phyloP scores from a whole-genome alignment of 1,140 invertebrate genomes.

The Drosophila athabasca region DNA sequence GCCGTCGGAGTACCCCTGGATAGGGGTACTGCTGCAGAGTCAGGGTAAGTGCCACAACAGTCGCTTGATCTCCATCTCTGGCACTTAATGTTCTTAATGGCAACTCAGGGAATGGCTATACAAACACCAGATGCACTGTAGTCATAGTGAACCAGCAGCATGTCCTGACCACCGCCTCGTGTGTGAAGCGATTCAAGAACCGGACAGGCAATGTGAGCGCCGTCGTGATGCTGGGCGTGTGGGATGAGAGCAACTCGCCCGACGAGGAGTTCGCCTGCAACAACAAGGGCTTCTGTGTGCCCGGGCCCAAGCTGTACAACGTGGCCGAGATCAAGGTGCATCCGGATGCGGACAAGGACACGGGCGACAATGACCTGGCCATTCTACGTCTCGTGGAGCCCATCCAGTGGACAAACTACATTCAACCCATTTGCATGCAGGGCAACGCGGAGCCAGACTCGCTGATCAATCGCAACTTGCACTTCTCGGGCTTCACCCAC shows the following conservation, averaged over 20 bases:
- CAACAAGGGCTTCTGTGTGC: constrained; percentile 59
- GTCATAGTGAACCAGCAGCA: constrained; percentile 46
- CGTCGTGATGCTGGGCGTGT: constrained; percentile 50
- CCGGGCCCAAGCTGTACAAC: constrained; percentile 24
- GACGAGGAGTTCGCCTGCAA: constrained; percentile 46
- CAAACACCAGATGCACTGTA: constrained; percentile 37
- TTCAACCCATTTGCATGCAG: constrained; percentile 55
- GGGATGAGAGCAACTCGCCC: constrained; percentile 23
- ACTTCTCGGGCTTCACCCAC: constrained; percentile 49
- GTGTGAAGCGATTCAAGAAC: constrained; percentile 35
- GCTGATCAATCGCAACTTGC: constrained; percentile 44
- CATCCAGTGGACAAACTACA: constrained; percentile 34
- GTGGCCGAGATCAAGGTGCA: constrained; percentile 47
- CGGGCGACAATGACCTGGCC: constrained; percentile 55
- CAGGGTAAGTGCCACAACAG: constrained; percentile 18
- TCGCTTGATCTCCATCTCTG: too few relatives aligned
- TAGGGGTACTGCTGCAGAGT: constrained; percentile 40
- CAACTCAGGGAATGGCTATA: constrained; percentile 5
- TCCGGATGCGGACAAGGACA: constrained; percentile 53
- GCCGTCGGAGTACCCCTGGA: constrained; percentile 57
- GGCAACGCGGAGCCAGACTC: constrained; percentile 35
- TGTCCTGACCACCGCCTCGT: constrained; percentile 53
- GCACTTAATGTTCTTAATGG: too few relatives aligned
- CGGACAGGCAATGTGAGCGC: constrained; percentile 8
- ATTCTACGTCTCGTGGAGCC: constrained; percentile 36